Percentiles rank a stretch among this genome's conserved stretches.
Conservation (phyloP, 2,888 invertebrate species). For the Amblyteles armatorius region DNA sequence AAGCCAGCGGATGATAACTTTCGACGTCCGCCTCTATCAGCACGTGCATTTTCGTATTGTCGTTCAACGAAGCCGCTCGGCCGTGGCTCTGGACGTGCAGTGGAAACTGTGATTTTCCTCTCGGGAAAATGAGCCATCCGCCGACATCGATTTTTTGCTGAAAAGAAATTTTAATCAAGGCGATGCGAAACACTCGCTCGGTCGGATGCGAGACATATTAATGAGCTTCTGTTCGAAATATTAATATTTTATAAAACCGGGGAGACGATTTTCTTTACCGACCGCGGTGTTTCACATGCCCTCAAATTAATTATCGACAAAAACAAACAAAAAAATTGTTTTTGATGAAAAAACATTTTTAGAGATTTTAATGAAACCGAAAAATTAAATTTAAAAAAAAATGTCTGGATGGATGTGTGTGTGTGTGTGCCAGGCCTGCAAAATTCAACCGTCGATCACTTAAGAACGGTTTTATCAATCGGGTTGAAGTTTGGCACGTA, state of each 20-base stretch:
- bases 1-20: conserved; percentile 76
- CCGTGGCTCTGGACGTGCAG: conserved; percentile 78
- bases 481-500: no score
- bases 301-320: not conserved
- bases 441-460: no score
- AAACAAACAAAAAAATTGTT: not conserved
- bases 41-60: conserved; percentile 80
- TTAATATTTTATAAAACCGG: not conserved
- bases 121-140: conserved; percentile 83
- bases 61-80: conserved; percentile 71
- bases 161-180: conserved; percentile 43
- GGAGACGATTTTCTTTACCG: not conserved
- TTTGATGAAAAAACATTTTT: no score
- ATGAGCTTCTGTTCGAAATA: not conserved
- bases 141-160: conserved; percentile 85
- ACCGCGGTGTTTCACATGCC: not conserved
- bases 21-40: conserved; percentile 83
- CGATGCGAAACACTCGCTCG: not conserved
- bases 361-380: no score
- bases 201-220: not conserved
- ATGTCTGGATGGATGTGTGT: no score
- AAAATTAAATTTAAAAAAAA: no score
- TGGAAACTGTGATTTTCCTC: conserved; percentile 83
- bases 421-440: no score
- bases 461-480: no score